Evolutionary conservation across 2,888 invertebrate species (phyloP), one percentile per base, ranked within the genome.

Genomic region (Andrena fulva): DNA sequence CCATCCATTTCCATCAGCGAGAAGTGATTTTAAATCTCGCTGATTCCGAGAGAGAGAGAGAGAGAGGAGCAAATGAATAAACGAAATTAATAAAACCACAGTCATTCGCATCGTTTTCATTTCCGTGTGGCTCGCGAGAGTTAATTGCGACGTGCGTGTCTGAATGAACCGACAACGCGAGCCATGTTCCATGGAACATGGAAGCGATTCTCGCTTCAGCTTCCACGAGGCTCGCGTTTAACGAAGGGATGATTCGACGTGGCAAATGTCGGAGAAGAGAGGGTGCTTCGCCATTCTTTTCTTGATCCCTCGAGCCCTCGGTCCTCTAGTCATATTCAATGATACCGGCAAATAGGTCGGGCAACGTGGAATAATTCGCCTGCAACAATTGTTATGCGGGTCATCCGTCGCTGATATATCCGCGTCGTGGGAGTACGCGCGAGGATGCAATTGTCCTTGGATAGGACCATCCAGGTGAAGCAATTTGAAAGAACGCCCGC

Each of bases 291-390:
- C 12, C 42, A 16, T 16, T 16, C 1, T 42, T 16, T 16, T 20
- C 64, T 60, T 27, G 35, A 42, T 33, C 62, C 48, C 42, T 2
- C 27, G 62, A 67, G 48, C 54, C 35, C 33, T 27, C 27, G 27
- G 71, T 69, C 72, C 62, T 62, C 62, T 63, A n/a, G 52, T 68
- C 60, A 68, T 72, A 76, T 74, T 66, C 73, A 75, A 84, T 81
- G 78, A 72, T 68, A 75, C 77, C 59, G 33, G 69, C 71, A 80
- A 85, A 77, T 73, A 78, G 54, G 20, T 56, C 54, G 64, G 42
- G 31, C 69, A 42, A 70, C 33, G 74, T 29, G 73, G 69, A 77
- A 87, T 80, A 77, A 88, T 84, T 85, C 67, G 73, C 80, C 82
- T 62, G 74, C 72, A 64, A 59, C 35, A 59, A 62, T 81, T 70